Base-by-base conservation (phyloP, 2,113 vertebrate species). In the Cebidichthys violaceus region DNA sequence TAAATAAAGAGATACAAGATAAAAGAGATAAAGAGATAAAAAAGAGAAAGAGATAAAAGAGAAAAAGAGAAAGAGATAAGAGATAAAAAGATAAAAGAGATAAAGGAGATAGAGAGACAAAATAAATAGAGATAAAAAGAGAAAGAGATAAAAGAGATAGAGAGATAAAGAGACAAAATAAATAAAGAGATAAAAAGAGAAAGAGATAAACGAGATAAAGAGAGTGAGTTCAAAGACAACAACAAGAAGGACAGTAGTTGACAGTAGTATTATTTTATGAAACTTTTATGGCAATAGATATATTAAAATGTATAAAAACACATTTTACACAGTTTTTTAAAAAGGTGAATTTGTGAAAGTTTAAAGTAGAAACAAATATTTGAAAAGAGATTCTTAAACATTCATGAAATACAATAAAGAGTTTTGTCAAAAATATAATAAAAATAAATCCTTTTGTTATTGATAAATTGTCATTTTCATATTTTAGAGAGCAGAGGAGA, bases 301-400 rank as follows among this genome's bases (percentile, higher is more conserved):
- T 61, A 50, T 74, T 62, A 27, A 76, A 65, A 66, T 31, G 6
- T 52, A 67, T n/a, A 67, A 67, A 77, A 54, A n/a, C 11, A 35
- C 4, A 37, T 4, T 20, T 50, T 47, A 24, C 20, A 73, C 9
- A 8, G 15, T 57, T 41, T 13, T 14, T 18, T 59, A 27, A 22
- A 43, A 14, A 0, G 9, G 5, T 29, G 35, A 60, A 20, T 29
- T 27, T 70, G 14, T 71, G 3, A 24, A n/a, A 35, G 31, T 27
- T 57, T 55, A 5, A 15, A 35, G 13, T 54, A 41, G 5, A 33
- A 70, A 75, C 10, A 75, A n/a, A 29, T 9, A 15, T 75, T 69
- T 77, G 78, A 57, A 57, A 59, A 20, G 43, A 71, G 14, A 24
- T 62, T 11, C 1, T 29, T 13, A 15, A 41, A 59, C n/a, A 22